Evolutionary conservation across 2,113 vertebrate species (phyloP).

Genomic region (Mus musculus): GRCm39 chr15:99442001-99442500

Average conservation of each 20-base stretch:
- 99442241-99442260: background rate
- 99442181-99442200: background rate
- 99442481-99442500: background rate
- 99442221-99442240: conserved; percentile 13
- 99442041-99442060: background rate
- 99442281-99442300: background rate
- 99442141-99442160: conserved; percentile 32
- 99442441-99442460: background rate
- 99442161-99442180: background rate
- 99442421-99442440: too few species aligned
- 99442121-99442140: background rate
- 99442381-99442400: background rate
- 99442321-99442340: background rate
- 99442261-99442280: background rate
- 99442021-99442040: background rate
- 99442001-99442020: background rate
- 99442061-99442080: background rate
- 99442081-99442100: background rate
- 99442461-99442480: background rate
- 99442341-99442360: background rate
- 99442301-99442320: background rate
- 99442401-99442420: background rate
- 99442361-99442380: background rate
- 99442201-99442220: background rate
- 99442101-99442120: conserved; percentile 47